Evolutionary conservation across 2,797 vertebrate genomes (phyloP).

Genomic region (Cynopterus sphinx): DNA sequence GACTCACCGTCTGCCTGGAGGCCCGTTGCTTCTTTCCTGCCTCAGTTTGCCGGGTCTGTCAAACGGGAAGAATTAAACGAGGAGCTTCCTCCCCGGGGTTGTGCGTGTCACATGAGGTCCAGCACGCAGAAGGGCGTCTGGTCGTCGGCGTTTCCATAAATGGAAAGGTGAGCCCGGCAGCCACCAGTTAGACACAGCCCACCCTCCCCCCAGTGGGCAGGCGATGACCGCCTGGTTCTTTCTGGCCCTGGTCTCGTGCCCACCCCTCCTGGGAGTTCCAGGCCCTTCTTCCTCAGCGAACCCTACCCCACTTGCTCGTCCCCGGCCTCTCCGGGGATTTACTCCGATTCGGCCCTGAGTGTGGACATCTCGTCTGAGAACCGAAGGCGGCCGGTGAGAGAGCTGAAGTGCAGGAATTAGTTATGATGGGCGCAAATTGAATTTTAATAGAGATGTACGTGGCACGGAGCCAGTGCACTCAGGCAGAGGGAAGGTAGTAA

Average conservation of each 20-base stretch:
- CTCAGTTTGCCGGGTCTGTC: not conserved
- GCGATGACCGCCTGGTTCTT: too few relatives aligned
- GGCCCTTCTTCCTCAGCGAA: not conserved
- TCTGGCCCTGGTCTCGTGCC: rapidly evolving
- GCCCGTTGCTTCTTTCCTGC: rapidly evolving
- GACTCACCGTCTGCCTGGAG: not conserved
- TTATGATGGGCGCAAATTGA: conserved; percentile 87
- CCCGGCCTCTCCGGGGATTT: not conserved
- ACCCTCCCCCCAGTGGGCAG: rapidly evolving
- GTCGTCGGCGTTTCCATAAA: rapidly evolving
- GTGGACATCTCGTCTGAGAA: conserved; percentile 70
- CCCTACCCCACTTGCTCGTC: rapidly evolving
- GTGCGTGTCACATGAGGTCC: not conserved
- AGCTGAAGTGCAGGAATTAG: conserved; percentile 76
- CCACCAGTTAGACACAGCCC: rapidly evolving
- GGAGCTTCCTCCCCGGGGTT: not conserved
- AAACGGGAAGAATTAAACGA: not conserved
- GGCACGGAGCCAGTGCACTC: conserved; percentile 84
- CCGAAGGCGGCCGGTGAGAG: conserved; percentile 72
- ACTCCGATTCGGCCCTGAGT: rapidly evolving
- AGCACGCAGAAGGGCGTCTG: rapidly evolving
- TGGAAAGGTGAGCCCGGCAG: not conserved
- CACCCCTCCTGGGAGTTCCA: not conserved
- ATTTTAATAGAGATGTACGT: conserved; percentile 87
- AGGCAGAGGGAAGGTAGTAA: conserved; percentile 86